Conservation (phyloP, 2,888 invertebrate species). For the Hoplodrina blanda region DNA sequence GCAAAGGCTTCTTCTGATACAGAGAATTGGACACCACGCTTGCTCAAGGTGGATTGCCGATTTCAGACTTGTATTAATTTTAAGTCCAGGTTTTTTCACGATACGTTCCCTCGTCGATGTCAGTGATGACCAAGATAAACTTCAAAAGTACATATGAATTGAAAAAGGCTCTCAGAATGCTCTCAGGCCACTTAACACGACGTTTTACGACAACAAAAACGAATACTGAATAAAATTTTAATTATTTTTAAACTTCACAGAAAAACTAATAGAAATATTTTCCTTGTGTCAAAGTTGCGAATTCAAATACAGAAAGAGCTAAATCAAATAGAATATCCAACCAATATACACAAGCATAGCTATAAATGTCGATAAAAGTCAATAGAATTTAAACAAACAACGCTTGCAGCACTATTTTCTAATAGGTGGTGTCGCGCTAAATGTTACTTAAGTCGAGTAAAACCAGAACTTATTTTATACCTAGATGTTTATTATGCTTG, state of each 20-base stretch:
- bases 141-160: no score
- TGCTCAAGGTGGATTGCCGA: no score
- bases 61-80: no score
- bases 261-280: background rate
- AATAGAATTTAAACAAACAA: constrained; percentile 29
- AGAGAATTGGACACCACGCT: no score
- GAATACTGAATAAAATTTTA: background rate
- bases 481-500: background rate
- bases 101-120: no score
- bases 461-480: constrained; percentile 5
- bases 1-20: no score
- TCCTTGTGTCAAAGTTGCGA: background rate
- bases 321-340: constrained; percentile 32
- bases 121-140: no score
- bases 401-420: constrained; percentile 34
- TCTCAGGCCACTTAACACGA: no score
- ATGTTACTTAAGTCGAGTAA: constrained; percentile 8
- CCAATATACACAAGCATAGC: constrained; percentile 15
- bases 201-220: no score
- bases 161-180: no score
- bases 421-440: constrained; percentile 27
- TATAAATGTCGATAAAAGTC: constrained; percentile 36
- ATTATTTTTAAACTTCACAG: constrained; percentile 1
- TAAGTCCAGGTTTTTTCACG: no score
- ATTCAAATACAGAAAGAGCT: constrained; percentile 10